Base-by-base conservation (phyloP, 2,888 invertebrate species). In the Endotricha flammealis region DNA sequence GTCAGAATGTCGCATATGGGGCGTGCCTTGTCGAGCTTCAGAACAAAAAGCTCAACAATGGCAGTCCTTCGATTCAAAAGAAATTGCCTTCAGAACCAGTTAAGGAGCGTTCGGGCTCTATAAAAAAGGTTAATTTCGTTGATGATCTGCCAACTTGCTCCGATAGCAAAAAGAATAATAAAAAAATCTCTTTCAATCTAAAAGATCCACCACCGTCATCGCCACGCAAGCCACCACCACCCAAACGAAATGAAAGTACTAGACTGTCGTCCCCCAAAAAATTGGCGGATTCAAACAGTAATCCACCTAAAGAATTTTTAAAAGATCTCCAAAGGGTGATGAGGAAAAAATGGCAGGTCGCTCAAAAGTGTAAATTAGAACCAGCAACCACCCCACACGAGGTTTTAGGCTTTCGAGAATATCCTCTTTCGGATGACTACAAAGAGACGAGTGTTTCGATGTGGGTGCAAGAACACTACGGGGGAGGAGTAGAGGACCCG, bases 271-370 rank as follows among this genome's bases (percentile, higher is more conserved):
- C 93, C 5, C 94, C 93, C 2, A 94, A 93, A 65, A 93, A 93
- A 53, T 73, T 94, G 14, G 89, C 90, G 0, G 93, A 93, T 39
- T 91, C 91, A 0, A 88, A 89, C 39, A 91, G 91, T 48, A 92
- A 92, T 57, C 93, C 94, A 2, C 93, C 94, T 0, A 91, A 91
- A 13, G 94, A 94, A 39, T 96, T 97, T 63, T 85, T 97, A 28
- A 93, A 94, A 64, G 96, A 97, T 70, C 83, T 97, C 30, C 96
- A 97, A 64, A 88, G 96, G 33, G 96, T 97, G 0, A 96, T 97
- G 95, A 90, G 95, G 48, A 96, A 96, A 64, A 97, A 97, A 62
- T 95, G 95, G 95, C 95, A 95, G 61, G 95, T 96, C 0, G 96
- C 96, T 2, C 96, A 97, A 63, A 96, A 96, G 66, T 95, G 96